These are phyloP conservation scores for Pollimyrus isidori DNA, from an alignment of 2,113 vertebrate species.

Conservation along the genomic window DNA sequence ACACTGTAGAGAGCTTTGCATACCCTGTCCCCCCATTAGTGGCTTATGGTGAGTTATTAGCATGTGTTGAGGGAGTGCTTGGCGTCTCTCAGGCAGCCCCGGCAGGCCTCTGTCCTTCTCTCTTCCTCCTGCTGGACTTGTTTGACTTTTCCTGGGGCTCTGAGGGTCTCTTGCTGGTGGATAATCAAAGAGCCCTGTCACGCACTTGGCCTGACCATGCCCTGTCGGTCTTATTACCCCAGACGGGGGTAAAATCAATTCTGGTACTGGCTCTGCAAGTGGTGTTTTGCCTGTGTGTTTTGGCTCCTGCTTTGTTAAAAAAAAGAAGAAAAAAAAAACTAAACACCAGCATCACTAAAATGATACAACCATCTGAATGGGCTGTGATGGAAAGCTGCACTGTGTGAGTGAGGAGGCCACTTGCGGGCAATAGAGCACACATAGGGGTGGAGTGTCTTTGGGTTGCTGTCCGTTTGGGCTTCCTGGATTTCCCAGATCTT, in stretches of 20 bases:
- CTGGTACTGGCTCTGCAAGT: neutral
- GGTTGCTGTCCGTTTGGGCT: neutral
- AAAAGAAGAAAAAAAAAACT: neutral
- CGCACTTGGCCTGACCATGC: neutral
- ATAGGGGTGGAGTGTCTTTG: neutral
- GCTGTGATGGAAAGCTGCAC: neutral
- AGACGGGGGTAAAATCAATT: neutral
- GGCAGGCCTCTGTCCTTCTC: neutral
- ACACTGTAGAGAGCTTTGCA: no score
- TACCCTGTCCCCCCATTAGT: neutral
- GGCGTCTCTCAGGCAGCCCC: neutral
- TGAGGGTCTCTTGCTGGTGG: conserved; percentile 4
- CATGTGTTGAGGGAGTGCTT: neutral
- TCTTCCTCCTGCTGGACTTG: neutral
- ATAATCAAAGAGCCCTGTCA: neutral
- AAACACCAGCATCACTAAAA: neutral
- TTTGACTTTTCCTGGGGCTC: conserved; percentile 2
- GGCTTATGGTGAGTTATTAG: conserved; percentile 3
- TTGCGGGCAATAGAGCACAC: neutral
- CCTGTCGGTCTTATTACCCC: neutral
- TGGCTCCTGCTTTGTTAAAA: neutral
- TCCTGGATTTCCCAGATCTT: neutral
- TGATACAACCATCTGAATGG: neutral
- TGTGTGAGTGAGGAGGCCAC: neutral
- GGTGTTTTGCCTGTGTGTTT: neutral